Percentiles rank a stretch among this genome's conserved stretches.
Conservation (phyloP, 2,888 invertebrate genomes). For the Ormyrus nitidulus region DNA sequence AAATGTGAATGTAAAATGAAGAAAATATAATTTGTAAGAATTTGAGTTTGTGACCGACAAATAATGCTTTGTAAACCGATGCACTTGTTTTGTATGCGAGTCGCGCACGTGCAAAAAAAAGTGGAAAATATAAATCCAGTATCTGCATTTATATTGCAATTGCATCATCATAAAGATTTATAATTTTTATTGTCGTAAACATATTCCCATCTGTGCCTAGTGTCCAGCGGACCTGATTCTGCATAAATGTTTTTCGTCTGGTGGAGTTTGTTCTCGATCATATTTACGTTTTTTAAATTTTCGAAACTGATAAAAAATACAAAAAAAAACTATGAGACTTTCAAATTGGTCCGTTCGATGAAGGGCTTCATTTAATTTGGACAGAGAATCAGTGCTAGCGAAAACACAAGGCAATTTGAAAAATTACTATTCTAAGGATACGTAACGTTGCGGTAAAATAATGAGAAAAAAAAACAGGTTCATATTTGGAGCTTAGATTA, state of each 20-base stretch:
- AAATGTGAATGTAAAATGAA: too few relatives aligned
- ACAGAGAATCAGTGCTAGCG: slow-evolving; percentile 68
- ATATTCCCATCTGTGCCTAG: slow-evolving; percentile 68
- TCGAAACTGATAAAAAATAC: neutral
- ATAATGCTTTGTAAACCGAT: neutral
- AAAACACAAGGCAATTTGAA: slow-evolving; percentile 66
- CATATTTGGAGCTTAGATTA: slow-evolving; percentile 71
- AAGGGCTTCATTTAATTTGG: slow-evolving; percentile 2
- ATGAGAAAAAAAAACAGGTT: slow-evolving; percentile 61
- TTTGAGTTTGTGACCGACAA: slow-evolving; percentile 23
- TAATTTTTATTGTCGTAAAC: slow-evolving; percentile 68
- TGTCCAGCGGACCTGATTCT: slow-evolving; percentile 72
- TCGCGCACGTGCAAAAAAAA: slow-evolving; percentile 15
- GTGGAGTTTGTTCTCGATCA: slow-evolving; percentile 3
- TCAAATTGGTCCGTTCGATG: slow-evolving; percentile 8
- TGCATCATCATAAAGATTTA: slow-evolving; percentile 50
- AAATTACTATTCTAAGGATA: slow-evolving; percentile 59
- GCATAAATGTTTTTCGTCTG: slow-evolving; percentile 48
- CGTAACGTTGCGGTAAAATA: slow-evolving; percentile 51
- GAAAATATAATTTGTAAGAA: slow-evolving; percentile 2
- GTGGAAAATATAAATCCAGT: slow-evolving; percentile 23
- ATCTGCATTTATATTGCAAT: slow-evolving; percentile 45
- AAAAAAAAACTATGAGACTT: slow-evolving; percentile 8
- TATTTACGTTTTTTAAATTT: slow-evolving; percentile 26
- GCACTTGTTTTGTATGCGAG: slow-evolving; percentile 4